Evolutionary conservation across 2,888 invertebrate genomes (phyloP).

Genomic region (Quadriops clusia): DNA sequence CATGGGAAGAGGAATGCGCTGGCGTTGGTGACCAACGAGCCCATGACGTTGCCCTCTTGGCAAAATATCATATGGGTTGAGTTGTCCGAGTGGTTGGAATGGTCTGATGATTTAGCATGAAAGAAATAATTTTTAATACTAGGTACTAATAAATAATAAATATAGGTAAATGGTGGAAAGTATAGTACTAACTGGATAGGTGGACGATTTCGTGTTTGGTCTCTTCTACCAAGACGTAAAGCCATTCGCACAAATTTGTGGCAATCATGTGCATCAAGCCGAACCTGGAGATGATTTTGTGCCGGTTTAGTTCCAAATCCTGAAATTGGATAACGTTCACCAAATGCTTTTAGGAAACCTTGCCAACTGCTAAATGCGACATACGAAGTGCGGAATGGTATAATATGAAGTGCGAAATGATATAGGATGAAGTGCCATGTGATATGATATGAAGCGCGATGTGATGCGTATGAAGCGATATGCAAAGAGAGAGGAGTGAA

Average conservation of each 20-base stretch:
- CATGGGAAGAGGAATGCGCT: slow-evolving; percentile 92
- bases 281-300: slow-evolving; percentile 66
- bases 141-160: no score
- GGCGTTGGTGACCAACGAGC: slow-evolving; percentile 77
- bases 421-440: no score
- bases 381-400: no score
- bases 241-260: slow-evolving; percentile 87
- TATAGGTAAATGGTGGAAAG: background rate
- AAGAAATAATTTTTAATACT: no score
- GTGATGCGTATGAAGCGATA: no score
- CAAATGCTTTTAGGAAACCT: no score
- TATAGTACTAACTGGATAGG: slow-evolving; percentile 35
- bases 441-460: no score
- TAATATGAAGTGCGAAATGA: no score
- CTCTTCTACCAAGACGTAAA: slow-evolving; percentile 76
- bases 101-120: background rate
- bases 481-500: no score
- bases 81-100: slow-evolving; percentile 2
- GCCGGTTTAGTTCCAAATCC: slow-evolving; percentile 50
- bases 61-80: slow-evolving; percentile 19
- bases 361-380: no score
- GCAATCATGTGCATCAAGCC: slow-evolving; percentile 93
- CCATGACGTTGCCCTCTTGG: slow-evolving; percentile 23
- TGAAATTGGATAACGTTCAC: no score
- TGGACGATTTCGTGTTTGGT: slow-evolving; percentile 79